phyloP scores from a whole-genome alignment of 2,113 vertebrate species.

The Coptodon bakossiorum region DNA sequence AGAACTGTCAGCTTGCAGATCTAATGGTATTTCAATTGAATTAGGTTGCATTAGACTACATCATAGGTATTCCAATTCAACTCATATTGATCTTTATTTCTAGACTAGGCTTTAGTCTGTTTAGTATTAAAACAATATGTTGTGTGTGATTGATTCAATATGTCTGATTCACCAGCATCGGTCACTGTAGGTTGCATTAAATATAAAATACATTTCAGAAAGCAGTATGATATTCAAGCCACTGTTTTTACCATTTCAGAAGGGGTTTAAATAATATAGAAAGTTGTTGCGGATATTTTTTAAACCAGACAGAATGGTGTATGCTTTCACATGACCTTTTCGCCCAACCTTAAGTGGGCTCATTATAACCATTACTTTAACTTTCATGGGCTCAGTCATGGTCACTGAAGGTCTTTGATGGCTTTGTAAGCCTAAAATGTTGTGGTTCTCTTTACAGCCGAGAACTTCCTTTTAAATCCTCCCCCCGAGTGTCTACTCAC shows the following conservation, averaged over 20 bases:
- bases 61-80: constrained; percentile 45
- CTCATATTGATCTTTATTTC: constrained; percentile 42
- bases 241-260: not conserved
- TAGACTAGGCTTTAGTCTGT: not conserved
- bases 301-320: not conserved
- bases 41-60: constrained; percentile 69
- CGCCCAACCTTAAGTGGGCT: not conserved
- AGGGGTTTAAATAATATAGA: not conserved
- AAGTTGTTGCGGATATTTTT: not conserved
- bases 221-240: not conserved
- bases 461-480: not conserved
- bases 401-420: not conserved
- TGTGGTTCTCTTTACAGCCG: not conserved
- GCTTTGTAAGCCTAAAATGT: not conserved
- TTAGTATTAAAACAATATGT: not conserved
- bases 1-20: constrained; percentile 41
- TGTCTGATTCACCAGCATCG: not conserved
- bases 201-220: not conserved
- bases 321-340: not conserved
- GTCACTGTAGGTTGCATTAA: not conserved
- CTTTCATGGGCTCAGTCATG: constrained; percentile 10
- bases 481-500: constrained; percentile 39
- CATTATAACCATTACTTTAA: not conserved
- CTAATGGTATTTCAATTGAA: constrained; percentile 70
- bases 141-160: not conserved